A percentile compares a stretch with the other conserved stretches of the same genome.
phyloP scores from a whole-genome alignment of 1,140 invertebrate species.

The Atta colombica region DNA sequence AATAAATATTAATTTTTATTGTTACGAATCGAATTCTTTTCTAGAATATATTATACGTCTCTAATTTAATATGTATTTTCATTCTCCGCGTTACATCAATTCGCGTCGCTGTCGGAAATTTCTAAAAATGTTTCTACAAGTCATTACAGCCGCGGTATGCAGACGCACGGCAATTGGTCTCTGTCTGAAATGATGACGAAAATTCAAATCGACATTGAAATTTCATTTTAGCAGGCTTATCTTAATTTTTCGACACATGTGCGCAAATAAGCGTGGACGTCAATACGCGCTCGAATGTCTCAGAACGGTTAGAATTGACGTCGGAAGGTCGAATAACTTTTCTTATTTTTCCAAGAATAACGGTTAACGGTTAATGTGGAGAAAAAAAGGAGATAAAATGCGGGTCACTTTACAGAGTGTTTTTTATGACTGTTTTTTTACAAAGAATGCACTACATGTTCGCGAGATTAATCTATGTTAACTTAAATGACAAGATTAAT shows the following conservation, averaged over 20 bases:
- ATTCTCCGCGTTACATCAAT: background rate
- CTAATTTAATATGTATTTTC: slow-evolving; percentile 28
- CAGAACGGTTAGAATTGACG: background rate
- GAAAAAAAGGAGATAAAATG: slow-evolving; percentile 35
- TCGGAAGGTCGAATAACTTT: background rate
- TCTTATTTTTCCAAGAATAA: slow-evolving; percentile 54
- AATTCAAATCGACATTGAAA: slow-evolving; percentile 60
- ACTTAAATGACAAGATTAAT: background rate
- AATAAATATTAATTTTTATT: slow-evolving; percentile 28
- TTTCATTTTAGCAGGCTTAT: slow-evolving; percentile 61
- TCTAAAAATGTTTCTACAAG: slow-evolving; percentile 36
- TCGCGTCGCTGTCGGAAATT: background rate
- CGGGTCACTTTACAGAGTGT: background rate
- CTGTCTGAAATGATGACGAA: slow-evolving; percentile 7
- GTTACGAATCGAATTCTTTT: background rate
- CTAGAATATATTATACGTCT: slow-evolving; percentile 27
- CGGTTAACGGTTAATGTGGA: background rate
- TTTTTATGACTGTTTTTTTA: slow-evolving; percentile 12
- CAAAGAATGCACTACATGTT: background rate
- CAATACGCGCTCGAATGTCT: slow-evolving; percentile 9
- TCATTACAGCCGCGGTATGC: slow-evolving; percentile 44
- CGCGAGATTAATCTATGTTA: background rate
- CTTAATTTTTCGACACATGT: slow-evolving; percentile 44
- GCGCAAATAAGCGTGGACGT: slow-evolving; percentile 58
- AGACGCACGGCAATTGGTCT: background rate